These are phyloP conservation scores for Caligus rogercresseyi DNA, from an alignment of 1,140 invertebrate species.

Conservation along the genomic window DNA sequence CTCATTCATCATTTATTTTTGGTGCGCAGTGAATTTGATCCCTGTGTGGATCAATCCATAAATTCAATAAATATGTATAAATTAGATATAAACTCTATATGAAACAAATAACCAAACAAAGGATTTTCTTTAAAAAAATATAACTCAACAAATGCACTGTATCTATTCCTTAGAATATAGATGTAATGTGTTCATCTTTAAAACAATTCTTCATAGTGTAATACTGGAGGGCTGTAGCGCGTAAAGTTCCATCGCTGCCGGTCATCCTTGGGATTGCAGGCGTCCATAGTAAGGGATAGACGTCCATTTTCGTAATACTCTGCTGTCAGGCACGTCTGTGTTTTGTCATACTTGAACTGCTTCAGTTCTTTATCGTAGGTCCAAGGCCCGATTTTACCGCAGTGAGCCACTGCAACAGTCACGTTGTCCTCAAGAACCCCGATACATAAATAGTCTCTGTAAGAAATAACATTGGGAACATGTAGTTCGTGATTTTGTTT, in stretches of 20 bases:
- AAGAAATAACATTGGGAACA: too few species aligned
- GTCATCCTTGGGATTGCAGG: background rate
- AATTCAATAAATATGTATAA: too few species aligned
- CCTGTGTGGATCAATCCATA: too few species aligned
- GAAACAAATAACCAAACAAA: too few species aligned
- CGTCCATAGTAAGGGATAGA: background rate
- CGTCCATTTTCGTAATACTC: background rate
- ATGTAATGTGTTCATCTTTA: too few species aligned
- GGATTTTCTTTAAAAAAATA: too few species aligned
- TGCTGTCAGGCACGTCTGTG: background rate
- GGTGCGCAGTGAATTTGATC: too few species aligned
- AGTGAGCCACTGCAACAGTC: background rate
- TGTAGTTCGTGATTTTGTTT: too few species aligned
- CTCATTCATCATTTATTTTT: too few species aligned
- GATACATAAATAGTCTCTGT: background rate
- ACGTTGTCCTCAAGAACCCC: background rate
- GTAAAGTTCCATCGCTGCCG: background rate
- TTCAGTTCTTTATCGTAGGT: background rate
- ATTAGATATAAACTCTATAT: too few species aligned
- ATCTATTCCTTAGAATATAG: too few species aligned
- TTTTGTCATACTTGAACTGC: background rate
- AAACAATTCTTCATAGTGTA: background rate
- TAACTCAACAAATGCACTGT: too few species aligned
- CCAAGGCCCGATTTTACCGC: background rate
- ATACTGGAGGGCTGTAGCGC: background rate